These are phyloP conservation scores for Craterocephalus amniculus DNA, from an alignment of 2,797 vertebrate species.

Conservation along the genomic window DNA sequence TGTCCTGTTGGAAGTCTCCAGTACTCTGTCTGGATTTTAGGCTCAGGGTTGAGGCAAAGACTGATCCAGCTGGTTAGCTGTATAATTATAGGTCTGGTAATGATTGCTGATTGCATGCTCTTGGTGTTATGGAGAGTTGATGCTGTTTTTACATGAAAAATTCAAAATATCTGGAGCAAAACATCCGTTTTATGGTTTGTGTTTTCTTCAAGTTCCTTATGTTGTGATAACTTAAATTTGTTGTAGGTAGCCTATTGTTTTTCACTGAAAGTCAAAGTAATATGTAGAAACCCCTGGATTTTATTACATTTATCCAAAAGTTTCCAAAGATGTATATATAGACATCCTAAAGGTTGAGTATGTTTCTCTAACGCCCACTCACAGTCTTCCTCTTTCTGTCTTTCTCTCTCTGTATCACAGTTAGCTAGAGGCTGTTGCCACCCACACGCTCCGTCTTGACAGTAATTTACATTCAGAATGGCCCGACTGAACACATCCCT, in stretches of 20 bases:
- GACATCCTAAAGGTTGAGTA: slow-evolving; percentile 71
- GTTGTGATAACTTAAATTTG: not conserved
- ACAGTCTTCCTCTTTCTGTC: slow-evolving; percentile 72
- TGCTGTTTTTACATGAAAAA: not conserved
- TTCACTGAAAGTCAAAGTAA: not conserved
- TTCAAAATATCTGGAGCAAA: slow-evolving; percentile 14
- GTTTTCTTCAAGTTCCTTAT: not conserved
- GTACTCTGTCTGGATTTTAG: not conserved
- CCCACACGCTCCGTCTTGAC: slow-evolving; percentile 80
- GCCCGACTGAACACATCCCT: slow-evolving; percentile 64
- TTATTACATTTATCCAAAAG: slow-evolving; percentile 36
- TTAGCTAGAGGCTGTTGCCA: slow-evolving; percentile 80
- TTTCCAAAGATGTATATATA: slow-evolving; percentile 65
- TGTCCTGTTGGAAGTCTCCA: not conserved
- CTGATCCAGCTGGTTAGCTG: not conserved
- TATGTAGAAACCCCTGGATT: slow-evolving; percentile 19
- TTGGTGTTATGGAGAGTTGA: slow-evolving; percentile 6
- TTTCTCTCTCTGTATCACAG: slow-evolving; percentile 75
- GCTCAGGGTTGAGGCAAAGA: not conserved
- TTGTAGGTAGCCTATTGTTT: not conserved
- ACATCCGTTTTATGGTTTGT: not conserved
- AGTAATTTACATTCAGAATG: slow-evolving; percentile 81
- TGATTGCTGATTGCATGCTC: slow-evolving; percentile 10
- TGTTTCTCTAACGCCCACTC: slow-evolving; percentile 78
- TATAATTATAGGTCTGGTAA: not conserved